Conservation (phyloP, 2,113 vertebrate species). For the Ptilorrhoa leucosticta region DNA sequence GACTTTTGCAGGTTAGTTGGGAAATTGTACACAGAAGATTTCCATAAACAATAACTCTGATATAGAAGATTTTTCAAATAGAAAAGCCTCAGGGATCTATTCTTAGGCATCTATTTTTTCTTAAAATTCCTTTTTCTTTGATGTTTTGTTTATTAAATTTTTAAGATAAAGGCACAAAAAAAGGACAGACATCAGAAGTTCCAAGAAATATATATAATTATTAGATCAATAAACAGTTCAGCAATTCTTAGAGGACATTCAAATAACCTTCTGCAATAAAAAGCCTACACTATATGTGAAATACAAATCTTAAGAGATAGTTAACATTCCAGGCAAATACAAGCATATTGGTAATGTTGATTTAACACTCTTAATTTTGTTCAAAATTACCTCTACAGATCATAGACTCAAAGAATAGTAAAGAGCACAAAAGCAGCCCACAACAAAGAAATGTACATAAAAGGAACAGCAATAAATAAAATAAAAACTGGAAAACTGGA, state of each 20-base stretch:
- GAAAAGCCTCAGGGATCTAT: not conserved
- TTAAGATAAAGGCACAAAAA: not conserved
- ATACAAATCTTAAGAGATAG: constrained; percentile 14
- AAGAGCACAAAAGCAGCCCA: constrained; percentile 18
- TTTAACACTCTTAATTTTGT: constrained; percentile 52
- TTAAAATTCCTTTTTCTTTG: not conserved
- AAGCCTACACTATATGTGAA: not conserved
- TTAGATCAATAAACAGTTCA: constrained; percentile 49
- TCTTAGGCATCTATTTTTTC: not conserved
- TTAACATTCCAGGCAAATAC: constrained; percentile 29
- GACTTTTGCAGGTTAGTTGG: not conserved
- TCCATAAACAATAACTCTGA: constrained; percentile 26
- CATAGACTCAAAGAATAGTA: not conserved
- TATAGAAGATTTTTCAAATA: constrained; percentile 14
- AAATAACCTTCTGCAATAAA: constrained; percentile 29
- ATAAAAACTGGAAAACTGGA: constrained; percentile 9
- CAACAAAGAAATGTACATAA: constrained; percentile 5
- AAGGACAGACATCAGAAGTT: not conserved
- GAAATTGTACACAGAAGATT: constrained; percentile 8
- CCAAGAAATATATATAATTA: constrained; percentile 27
- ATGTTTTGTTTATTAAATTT: constrained; percentile 39
- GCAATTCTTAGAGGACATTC: constrained; percentile 5
- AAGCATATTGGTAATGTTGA: constrained; percentile 18
- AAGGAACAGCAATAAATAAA: constrained; percentile 25
- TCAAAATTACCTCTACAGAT: constrained; percentile 48